Evolutionary conservation across 92 coral and sea anemone species (phyloP).

Genomic region (Heteractis magnifica): DNA sequence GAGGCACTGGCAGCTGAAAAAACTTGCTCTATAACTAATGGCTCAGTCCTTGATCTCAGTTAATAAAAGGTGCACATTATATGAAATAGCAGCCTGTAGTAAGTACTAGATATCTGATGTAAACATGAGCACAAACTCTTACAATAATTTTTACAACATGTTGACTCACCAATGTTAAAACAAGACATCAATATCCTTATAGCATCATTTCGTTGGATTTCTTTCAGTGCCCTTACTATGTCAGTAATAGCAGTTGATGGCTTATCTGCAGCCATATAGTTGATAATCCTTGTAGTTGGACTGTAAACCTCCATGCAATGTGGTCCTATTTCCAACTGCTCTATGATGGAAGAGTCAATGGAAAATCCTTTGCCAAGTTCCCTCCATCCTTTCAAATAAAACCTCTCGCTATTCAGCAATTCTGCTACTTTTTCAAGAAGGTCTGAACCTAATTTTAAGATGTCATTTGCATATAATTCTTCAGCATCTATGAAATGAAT

Average conservation of each 20-base stretch:
- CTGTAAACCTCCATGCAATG: constrained; percentile 18
- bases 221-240: background rate
- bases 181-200: background rate
- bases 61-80: too few species aligned
- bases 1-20: too few species aligned
- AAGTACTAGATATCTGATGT: too few species aligned
- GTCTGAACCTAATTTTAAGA: constrained; percentile 23
- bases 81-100: too few species aligned
- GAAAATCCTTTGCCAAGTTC: constrained; percentile 7
- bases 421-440: constrained; percentile 6
- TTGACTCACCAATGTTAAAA: background rate
- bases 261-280: constrained; percentile 19
- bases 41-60: too few species aligned
- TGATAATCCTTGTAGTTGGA: constrained; percentile 18
- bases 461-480: background rate
- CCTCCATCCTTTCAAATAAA: constrained; percentile 25
- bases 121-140: too few species aligned
- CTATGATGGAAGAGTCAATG: background rate
- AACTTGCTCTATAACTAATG: too few species aligned
- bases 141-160: too few species aligned
- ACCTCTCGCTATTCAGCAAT: background rate
- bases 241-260: background rate
- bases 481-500: too few species aligned
- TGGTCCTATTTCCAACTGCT: constrained; percentile 24
- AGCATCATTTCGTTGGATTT: constrained; percentile 28